Percentiles rank a stretch among this genome's conserved stretches.
Evolutionary conservation across 2,113 vertebrate genomes (phyloP).

Genomic region (Cyprinus carpio): DNA sequence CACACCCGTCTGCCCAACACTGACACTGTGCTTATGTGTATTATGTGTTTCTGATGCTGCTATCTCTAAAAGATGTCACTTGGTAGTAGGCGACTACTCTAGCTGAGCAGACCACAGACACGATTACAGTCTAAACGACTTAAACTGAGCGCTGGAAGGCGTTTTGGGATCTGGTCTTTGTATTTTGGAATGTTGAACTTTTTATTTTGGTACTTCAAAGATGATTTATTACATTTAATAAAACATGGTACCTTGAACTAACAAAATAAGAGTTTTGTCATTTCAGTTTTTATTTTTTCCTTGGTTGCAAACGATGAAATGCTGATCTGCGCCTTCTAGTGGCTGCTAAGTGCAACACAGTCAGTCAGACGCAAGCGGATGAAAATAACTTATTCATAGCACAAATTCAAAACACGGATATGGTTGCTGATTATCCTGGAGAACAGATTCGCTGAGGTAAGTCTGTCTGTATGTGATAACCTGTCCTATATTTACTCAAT

Average conservation of each 20-base stretch:
- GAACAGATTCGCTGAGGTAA: background rate
- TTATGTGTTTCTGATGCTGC: conserved; percentile 67
- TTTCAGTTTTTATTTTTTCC: conserved; percentile 38
- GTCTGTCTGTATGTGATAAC: background rate
- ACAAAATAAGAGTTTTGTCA: conserved; percentile 54
- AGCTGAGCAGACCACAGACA: conserved; percentile 46
- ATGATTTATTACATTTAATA: conserved; percentile 77
- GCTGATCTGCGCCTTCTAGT: background rate
- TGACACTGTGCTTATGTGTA: conserved; percentile 59
- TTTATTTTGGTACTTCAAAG: conserved; percentile 79
- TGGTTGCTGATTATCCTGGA: background rate
- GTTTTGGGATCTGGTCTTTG: conserved; percentile 67
- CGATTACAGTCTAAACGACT: background rate
- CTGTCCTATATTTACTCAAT: background rate
- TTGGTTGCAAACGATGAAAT: background rate
- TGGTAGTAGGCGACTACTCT: conserved; percentile 66
- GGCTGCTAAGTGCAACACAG: background rate
- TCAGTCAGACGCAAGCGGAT: background rate
- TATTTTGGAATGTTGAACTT: conserved; percentile 79
- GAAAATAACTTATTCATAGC: background rate
- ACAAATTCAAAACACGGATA: background rate
- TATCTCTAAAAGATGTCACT: conserved; percentile 75
- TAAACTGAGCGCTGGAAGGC: conserved; percentile 13
- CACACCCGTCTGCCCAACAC: conserved; percentile 51
- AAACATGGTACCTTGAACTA: conserved; percentile 75